Base-by-base conservation (phyloP, 2,888 invertebrate genomes). In the Drosophila aldrichi region DNA sequence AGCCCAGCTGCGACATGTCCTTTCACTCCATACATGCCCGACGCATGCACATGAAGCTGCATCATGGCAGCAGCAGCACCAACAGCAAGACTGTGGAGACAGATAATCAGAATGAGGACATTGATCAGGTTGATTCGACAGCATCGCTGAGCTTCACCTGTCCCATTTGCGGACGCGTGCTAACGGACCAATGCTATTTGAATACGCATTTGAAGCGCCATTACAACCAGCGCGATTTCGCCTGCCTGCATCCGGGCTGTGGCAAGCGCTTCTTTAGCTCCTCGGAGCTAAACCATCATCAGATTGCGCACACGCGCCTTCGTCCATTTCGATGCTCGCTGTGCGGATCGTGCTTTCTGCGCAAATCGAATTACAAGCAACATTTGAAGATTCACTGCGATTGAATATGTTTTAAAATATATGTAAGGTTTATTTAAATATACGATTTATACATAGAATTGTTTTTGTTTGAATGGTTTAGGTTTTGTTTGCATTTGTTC, bases 171-270 rank as follows among this genome's bases (percentile, higher is more conserved):
- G 80, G 66, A 0, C 86, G 91, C 18, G 69, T 88, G 0, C 73
- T 91, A 0, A 83, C 83, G 4, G 90, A 91, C 54, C 90, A 91
- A 36, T 91, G 90, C 61, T 90, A 90, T 60, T 66, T 91, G 10
- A 89, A 74, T 48, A 82, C 78, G 12, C 92, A 91, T 64, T 65
- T 90, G 44, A 90, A 83, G 56, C 78, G 92, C 0, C 91, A 91
- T 22, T 89, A 82, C 18, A 90, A 86, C 60, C 82, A 89, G 51
- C 85, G 89, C 0, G 86, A 89, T 18, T 86, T 74, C 40, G 76
- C 81, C 40, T 91, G 92, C 18, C 54, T 66, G 14, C 77, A 77
- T n/a, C 69, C 75, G 0, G 60, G 70, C n/a, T 91, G 92, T 41
- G 83, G 74, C 9, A 90, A 91, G 43, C 71, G 87, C 12, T 92